These are phyloP conservation scores for Leuctra nigra DNA, from an alignment of 2,888 invertebrate species.

Conservation along the genomic window DNA sequence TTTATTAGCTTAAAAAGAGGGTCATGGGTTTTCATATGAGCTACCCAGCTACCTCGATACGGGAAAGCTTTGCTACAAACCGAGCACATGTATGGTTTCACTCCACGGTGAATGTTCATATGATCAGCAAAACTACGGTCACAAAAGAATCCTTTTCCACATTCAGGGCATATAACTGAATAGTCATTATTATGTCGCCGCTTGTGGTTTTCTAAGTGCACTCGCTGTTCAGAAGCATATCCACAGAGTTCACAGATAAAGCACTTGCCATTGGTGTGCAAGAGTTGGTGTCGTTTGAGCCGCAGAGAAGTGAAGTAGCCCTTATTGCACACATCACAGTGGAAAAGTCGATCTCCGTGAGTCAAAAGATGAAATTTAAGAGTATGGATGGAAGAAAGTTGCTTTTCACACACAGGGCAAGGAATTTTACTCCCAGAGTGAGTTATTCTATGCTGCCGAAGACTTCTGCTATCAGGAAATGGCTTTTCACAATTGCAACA, in stretches of 20 bases:
- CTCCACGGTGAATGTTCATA: constrained; percentile 42
- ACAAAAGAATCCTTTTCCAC: constrained; percentile 48
- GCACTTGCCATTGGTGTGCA: constrained; percentile 35
- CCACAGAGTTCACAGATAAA: constrained; percentile 36
- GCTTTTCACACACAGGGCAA: constrained; percentile 20
- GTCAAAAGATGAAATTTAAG: constrained; percentile 19
- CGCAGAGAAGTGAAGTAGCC: constrained; percentile 40
- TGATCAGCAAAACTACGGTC: constrained; percentile 33
- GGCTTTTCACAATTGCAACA: no score
- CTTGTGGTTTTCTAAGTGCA: constrained; percentile 38
- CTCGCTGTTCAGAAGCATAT: constrained; percentile 35
- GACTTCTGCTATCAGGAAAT: no score
- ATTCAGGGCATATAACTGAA: constrained; percentile 40
- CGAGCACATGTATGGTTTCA: constrained; percentile 40
- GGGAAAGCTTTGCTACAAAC: constrained; percentile 35
- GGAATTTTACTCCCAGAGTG: no score
- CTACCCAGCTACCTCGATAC: constrained; percentile 1
- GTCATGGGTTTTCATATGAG: background rate
- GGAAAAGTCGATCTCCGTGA: constrained; percentile 35
- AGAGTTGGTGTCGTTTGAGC: constrained; percentile 37
- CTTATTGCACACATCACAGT: constrained; percentile 39
- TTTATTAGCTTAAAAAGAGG: background rate
- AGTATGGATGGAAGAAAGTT: constrained; percentile 7
- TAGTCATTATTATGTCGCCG: constrained; percentile 36
- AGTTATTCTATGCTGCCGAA: no score